phyloP scores from a whole-genome alignment of 2,113 vertebrate species.

The Cacatua alba region DNA sequence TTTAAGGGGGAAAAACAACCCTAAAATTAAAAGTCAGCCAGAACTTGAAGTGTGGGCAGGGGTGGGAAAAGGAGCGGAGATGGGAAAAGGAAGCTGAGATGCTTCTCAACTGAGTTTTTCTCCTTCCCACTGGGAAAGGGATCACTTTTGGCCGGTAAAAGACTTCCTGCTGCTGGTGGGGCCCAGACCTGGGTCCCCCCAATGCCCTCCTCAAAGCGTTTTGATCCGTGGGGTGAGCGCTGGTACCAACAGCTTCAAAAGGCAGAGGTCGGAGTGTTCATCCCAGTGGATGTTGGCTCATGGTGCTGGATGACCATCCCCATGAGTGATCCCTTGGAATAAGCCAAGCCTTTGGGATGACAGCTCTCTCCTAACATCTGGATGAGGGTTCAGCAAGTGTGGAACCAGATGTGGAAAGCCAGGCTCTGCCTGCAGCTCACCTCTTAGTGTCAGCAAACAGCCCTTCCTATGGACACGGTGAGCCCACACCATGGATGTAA shows the following conservation, averaged over 20 bases:
- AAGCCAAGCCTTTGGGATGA: background rate
- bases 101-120: background rate
- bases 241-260: background rate
- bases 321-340: accelerated
- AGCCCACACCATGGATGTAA: background rate
- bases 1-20: background rate
- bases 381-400: background rate
- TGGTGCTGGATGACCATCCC: no score
- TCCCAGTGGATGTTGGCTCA: accelerated
- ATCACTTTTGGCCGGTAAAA: conserved; percentile 18
- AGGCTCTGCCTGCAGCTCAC: background rate
- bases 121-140: background rate
- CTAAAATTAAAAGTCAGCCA: conserved; percentile 56
- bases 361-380: background rate
- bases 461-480: accelerated
- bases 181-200: background rate
- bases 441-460: accelerated
- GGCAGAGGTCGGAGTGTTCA: background rate
- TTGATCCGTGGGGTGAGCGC: accelerated
- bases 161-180: background rate
- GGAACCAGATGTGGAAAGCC: background rate
- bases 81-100: background rate
- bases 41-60: conserved; percentile 53
- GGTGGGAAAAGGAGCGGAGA: background rate
- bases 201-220: background rate